A percentile compares a stretch with the other conserved stretches of the same genome.
These are phyloP conservation scores for Tokudaia muenninki DNA, from an alignment of 2,797 vertebrate species.

Conservation along the genomic window DNA sequence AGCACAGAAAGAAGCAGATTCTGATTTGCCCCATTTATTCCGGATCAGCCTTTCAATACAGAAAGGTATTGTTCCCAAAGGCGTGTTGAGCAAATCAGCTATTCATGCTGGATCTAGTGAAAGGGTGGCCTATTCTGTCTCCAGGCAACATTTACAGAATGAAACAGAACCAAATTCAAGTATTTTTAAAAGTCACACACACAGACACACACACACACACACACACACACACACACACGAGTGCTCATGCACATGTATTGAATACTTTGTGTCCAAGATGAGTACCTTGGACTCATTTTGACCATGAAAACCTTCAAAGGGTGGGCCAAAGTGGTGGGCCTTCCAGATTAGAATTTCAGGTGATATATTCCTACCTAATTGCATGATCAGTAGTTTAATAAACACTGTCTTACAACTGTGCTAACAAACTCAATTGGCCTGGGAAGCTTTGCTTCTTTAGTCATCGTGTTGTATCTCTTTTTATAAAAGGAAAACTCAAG, in stretches of 20 bases:
- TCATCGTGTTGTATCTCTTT: not conserved
- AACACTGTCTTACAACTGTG: not conserved
- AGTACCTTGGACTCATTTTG: too few species aligned
- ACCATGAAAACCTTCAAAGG: not conserved
- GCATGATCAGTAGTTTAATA: not conserved
- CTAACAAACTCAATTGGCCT: not conserved
- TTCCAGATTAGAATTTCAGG: not conserved
- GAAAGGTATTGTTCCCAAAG: slow-evolving; percentile 9
- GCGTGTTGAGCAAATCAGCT: not conserved
- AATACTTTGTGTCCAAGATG: not conserved
- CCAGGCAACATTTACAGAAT: not conserved
- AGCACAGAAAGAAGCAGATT: not conserved
- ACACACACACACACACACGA: too few species aligned
- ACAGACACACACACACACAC: too few species aligned
- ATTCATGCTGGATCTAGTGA: not conserved
- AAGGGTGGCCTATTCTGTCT: not conserved
- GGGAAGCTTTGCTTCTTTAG: slow-evolving; percentile 12
- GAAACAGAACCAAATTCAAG: slow-evolving; percentile 19
- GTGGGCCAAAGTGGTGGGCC: not conserved
- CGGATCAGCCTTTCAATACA: not conserved
- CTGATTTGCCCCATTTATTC: not conserved
- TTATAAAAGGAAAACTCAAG: slow-evolving; percentile 45
- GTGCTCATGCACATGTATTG: not conserved
- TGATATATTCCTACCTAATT: not conserved
- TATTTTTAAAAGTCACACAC: not conserved